Base-by-base conservation (phyloP, 2,797 vertebrate genomes). In the Lophotriccus pileatus region DNA sequence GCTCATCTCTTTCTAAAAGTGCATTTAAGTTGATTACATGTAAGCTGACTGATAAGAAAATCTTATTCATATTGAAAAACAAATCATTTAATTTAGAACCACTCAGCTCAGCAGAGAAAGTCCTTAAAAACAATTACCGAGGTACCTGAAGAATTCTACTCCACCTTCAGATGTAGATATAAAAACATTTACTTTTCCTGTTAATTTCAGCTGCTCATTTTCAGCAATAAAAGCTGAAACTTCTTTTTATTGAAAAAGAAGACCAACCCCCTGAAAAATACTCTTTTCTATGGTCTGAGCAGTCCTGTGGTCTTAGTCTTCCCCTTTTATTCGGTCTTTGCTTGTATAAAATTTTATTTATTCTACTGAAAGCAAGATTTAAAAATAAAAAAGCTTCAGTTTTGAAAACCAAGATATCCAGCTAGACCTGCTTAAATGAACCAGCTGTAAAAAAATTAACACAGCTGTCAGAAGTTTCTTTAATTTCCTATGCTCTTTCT, bases 71-170 rank as follows among this genome's bases (percentile, higher is more conserved):
- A 70, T 39, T 92, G 84, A 87, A 95, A 95, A 95, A 19, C 60
- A 93, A 95, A 85, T 77, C 5, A 83, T 89, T 93, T 87, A 91
- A 89, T 89, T 97, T 87, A 87, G 69, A 94, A 92, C 60, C 75
- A 92, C 58, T 83, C 46, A 92, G 43, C 69, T 95, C 66, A 58
- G 68, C 41, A 87, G 34, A n/a, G 46, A 69, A 89, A 91, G 69
- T 47, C 86, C 73, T 87, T 84, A 91, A 79, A n/a, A 80, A 84
- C 81, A 89, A 86, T 75, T 94, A 85, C 53, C 34, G 43, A 84
- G 46, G 76, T 41, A 89, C 25, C 53, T 67, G 50, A 94, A 81
- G 87, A 90, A 90, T 81, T 81, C 58, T 91, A 59, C 66, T 69
- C 55, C 34, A 79, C 47, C 63, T 83, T 75, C 41, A 82, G n/a